Conservation (phyloP, 2,113 vertebrate genomes). For the Turnix velox region DNA sequence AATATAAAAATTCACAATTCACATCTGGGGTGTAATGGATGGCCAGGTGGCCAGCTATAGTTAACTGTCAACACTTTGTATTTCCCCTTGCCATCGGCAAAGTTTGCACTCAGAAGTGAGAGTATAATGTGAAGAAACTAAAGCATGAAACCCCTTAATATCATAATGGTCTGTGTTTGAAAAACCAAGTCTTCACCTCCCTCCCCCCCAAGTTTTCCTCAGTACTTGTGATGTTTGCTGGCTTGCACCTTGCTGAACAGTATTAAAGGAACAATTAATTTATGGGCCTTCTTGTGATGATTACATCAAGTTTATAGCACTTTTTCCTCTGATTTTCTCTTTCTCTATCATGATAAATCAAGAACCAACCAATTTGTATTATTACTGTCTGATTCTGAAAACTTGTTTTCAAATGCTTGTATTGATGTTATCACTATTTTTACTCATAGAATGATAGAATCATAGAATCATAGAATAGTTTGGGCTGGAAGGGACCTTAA, state of each 20-base stretch:
- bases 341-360: neutral
- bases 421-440: neutral
- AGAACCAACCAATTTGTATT: neutral
- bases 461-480: too few relatives aligned
- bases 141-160: conserved; percentile 40
- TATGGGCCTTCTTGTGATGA: neutral
- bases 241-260: neutral
- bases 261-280: neutral
- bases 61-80: conserved; percentile 62
- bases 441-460: too few relatives aligned
- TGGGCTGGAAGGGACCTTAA: too few relatives aligned
- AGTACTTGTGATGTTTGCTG: neutral
- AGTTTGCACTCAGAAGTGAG: conserved; percentile 62
- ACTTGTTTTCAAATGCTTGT: neutral
- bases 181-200: neutral
- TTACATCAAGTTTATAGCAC: neutral
- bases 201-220: neutral
- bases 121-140: conserved; percentile 57
- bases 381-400: neutral
- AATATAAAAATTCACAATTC: conserved; percentile 52
- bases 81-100: conserved; percentile 63
- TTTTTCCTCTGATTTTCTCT: neutral
- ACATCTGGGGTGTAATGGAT: conserved; percentile 62
- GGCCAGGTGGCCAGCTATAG: conserved; percentile 57
- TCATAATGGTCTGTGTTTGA: neutral